A percentile compares a stretch with the other conserved stretches of the same genome.
Conservation (phyloP, 2,888 invertebrate genomes). For the Hirtodrosophila alboralis region DNA sequence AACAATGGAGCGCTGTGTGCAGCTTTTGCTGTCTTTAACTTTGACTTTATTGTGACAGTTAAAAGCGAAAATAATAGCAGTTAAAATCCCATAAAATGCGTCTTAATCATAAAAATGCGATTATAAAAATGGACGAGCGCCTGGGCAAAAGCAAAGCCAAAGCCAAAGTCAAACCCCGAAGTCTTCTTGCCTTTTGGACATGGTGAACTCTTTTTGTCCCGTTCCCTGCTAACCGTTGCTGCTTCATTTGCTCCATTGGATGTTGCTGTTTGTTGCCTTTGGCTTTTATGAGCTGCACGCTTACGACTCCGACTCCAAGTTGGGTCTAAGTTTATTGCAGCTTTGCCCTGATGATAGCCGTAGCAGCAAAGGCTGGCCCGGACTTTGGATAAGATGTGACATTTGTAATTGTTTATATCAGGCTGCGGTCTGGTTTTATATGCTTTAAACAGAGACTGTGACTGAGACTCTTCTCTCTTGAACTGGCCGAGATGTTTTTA, state of each 20-base stretch:
- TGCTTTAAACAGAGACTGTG: slow-evolving; percentile 20
- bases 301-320: slow-evolving; percentile 35
- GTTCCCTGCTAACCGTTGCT: neutral
- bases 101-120: slow-evolving; percentile 82
- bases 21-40: slow-evolving; percentile 75
- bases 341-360: slow-evolving; percentile 32
- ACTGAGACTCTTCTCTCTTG: no score
- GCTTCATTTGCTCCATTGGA: slow-evolving; percentile 27
- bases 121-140: slow-evolving; percentile 74
- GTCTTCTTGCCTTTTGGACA: slow-evolving; percentile 3
- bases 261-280: slow-evolving; percentile 57
- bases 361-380: slow-evolving; percentile 1
- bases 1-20: slow-evolving; percentile 65
- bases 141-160: slow-evolving; percentile 9
- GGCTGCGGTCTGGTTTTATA: slow-evolving; percentile 27
- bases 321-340: slow-evolving; percentile 64
- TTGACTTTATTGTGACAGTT: slow-evolving; percentile 80
- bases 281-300: slow-evolving; percentile 71
- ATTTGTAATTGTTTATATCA: slow-evolving; percentile 73
- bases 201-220: slow-evolving; percentile 51
- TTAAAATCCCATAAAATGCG: slow-evolving; percentile 80
- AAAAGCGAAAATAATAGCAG: slow-evolving; percentile 80
- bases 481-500: slow-evolving; percentile 44
- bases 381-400: slow-evolving; percentile 41
- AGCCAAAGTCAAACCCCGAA: neutral